Percentiles rank a stretch among this genome's conserved stretches.
These are phyloP conservation scores for Nerophis ophidion DNA, from an alignment of 2,113 vertebrate species.

Conservation along the genomic window DNA sequence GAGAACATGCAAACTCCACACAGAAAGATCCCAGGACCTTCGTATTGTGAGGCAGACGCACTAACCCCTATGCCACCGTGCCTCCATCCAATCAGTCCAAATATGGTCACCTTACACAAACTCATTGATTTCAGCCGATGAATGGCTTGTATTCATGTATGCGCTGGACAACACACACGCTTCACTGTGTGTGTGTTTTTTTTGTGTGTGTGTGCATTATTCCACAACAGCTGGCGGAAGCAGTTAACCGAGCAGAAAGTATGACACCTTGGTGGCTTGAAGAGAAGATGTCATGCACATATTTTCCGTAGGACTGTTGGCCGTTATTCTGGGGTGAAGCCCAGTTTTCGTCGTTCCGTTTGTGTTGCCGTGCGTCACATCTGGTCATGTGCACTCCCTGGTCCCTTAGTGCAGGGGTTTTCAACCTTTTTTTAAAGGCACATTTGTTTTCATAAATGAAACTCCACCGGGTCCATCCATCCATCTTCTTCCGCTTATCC, in stretches of 20 bases:
- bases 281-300: conserved; percentile 36
- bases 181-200: conserved; percentile 26
- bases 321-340: conserved; percentile 31
- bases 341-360: conserved; percentile 24
- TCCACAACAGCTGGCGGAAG: conserved; percentile 50
- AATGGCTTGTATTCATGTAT: conserved; percentile 29
- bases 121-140: conserved; percentile 10
- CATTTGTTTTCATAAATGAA: no score
- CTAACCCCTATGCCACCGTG: no score
- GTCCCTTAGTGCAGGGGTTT: no score
- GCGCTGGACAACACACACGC: conserved; percentile 34
- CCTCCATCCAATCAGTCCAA: neutral
- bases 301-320: conserved; percentile 33
- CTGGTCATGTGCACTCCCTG: neutral
- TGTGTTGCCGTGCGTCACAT: conserved; percentile 1
- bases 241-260: conserved; percentile 61
- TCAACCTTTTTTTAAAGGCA: no score
- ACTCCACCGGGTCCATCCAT: no score
- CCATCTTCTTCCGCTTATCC: no score
- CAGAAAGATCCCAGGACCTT: no score
- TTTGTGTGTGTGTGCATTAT: conserved; percentile 27
- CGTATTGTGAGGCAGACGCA: no score
- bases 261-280: conserved; percentile 53
- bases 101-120: conserved; percentile 1
- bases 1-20: no score